Conservation (phyloP, 2,797 vertebrate species). For the Epinephelus coioides region DNA sequence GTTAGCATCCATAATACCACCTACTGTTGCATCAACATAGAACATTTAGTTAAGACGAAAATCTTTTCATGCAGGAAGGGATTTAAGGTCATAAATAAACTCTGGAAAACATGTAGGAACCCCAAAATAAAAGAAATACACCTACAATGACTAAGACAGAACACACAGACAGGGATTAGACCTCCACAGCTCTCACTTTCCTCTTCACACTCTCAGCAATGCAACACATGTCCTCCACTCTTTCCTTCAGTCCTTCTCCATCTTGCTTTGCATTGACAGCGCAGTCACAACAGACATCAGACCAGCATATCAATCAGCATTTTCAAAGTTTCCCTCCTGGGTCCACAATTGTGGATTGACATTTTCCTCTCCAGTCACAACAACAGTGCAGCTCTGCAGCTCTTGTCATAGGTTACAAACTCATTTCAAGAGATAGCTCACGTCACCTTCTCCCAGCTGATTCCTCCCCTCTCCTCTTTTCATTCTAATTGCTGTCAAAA, state of each 20-base stretch:
- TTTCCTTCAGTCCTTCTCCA: background rate
- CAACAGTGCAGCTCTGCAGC: background rate
- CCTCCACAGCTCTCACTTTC: background rate
- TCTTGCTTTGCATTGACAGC: slow-evolving; percentile 14
- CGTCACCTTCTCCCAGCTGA: slow-evolving; percentile 7
- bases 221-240: slow-evolving; percentile 25
- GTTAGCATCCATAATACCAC: background rate
- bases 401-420: slow-evolving; percentile 7
- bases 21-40: background rate
- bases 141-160: background rate
- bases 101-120: background rate
- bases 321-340: slow-evolving; percentile 20
- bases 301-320: slow-evolving; percentile 12
- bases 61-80: background rate
- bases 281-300: slow-evolving; percentile 11
- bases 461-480: slow-evolving; percentile 15
- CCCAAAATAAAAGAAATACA: background rate
- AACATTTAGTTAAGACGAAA: background rate
- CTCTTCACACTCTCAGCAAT: slow-evolving; percentile 6
- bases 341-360: slow-evolving; percentile 4
- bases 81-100: slow-evolving; percentile 10
- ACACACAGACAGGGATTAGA: background rate
- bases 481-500: slow-evolving; percentile 32
- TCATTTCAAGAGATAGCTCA: slow-evolving; percentile 17
- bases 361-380: slow-evolving; percentile 16